phyloP scores from a whole-genome alignment of 2,113 vertebrate genomes.

The Ahaetulla prasina region DNA sequence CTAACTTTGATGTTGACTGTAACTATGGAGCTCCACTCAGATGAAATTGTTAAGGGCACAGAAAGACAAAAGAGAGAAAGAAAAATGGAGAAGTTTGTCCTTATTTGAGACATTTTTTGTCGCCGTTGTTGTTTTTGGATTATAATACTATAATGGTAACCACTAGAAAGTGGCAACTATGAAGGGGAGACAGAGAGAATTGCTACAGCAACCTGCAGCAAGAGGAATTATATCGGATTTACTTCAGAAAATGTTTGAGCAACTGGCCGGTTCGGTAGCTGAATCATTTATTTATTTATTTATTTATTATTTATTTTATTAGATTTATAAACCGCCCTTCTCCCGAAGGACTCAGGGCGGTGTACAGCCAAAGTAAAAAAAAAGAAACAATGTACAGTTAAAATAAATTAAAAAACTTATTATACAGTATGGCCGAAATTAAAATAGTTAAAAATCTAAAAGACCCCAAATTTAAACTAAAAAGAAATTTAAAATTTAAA shows the following conservation, averaged over 20 bases:
- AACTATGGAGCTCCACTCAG: background rate
- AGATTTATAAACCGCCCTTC: no score
- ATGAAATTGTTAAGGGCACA: background rate
- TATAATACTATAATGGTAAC: background rate
- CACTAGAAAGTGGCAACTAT: background rate
- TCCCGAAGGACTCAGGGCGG: no score
- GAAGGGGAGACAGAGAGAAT: background rate
- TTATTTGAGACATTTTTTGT: background rate
- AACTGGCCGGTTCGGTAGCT: background rate
- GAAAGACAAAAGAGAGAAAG: background rate
- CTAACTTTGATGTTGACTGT: background rate
- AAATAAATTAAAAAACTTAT: no score
- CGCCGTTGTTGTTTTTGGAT: background rate
- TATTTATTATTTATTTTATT: no score
- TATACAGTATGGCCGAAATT: no score
- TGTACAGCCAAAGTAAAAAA: no score
- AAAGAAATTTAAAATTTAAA: no score
- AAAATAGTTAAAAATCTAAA: no score
- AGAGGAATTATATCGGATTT: background rate
- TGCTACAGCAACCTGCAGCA: background rate
- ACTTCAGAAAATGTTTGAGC: background rate
- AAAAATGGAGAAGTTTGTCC: background rate
- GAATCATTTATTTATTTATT: no score
- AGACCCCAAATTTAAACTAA: no score
- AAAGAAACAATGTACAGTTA: no score